phyloP scores from a whole-genome alignment of 2,888 invertebrate species.

The Abscondita cerata region DNA sequence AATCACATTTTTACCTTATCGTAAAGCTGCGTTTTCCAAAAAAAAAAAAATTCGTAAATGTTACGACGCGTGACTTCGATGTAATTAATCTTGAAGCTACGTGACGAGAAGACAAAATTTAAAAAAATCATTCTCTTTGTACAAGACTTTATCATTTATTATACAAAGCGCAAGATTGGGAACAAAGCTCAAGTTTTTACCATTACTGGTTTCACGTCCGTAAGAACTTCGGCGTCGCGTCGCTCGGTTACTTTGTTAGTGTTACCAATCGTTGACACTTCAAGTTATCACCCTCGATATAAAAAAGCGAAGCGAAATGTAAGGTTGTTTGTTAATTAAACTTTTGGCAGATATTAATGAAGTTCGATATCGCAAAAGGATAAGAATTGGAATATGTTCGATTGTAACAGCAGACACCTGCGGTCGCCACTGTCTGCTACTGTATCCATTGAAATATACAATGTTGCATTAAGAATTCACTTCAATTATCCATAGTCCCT shows the following conservation, averaged over 20 bases:
- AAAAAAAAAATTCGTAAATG: slow-evolving; percentile 36
- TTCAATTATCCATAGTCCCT: slow-evolving; percentile 31
- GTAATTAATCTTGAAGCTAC: slow-evolving; percentile 36
- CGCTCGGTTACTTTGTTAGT: slow-evolving; percentile 32
- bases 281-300: slow-evolving; percentile 31
- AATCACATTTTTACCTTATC: slow-evolving; percentile 14
- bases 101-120: slow-evolving; percentile 27
- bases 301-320: slow-evolving; percentile 35
- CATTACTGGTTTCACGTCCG: slow-evolving; percentile 32
- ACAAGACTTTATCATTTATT: slow-evolving; percentile 27
- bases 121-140: slow-evolving; percentile 29
- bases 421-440: slow-evolving; percentile 30
- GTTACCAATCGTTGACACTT: slow-evolving; percentile 30
- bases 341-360: slow-evolving; percentile 39
- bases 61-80: slow-evolving; percentile 38
- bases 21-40: slow-evolving; percentile 20
- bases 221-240: slow-evolving; percentile 12
- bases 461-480: slow-evolving; percentile 29
- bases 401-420: slow-evolving; percentile 21
- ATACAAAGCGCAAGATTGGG: slow-evolving; percentile 21
- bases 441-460: slow-evolving; percentile 28
- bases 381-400: slow-evolving; percentile 13
- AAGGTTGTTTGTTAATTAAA: slow-evolving; percentile 40
- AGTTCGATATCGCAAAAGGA: slow-evolving; percentile 21
- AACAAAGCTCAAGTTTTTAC: slow-evolving; percentile 27